These are phyloP conservation scores for Chascanopsetta lugubris DNA, from an alignment of 2,113 vertebrate species.

Conservation along the genomic window DNA sequence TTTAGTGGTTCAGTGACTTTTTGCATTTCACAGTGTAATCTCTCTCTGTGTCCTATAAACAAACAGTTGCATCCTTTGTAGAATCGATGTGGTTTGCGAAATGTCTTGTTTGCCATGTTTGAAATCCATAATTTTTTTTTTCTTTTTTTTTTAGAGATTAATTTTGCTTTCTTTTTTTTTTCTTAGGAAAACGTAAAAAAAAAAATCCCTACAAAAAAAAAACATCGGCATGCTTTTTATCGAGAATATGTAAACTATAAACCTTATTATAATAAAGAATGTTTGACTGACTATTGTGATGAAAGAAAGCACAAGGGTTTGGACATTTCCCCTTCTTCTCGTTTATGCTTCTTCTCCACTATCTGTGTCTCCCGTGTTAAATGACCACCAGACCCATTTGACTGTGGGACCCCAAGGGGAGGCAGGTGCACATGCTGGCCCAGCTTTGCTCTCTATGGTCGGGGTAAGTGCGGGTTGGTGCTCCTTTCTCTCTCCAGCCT, in stretches of 20 bases:
- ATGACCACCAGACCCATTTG: conserved; percentile 72
- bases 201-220: conserved; percentile 22
- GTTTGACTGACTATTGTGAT: conserved; percentile 75
- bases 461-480: conserved; percentile 71
- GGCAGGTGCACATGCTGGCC: conserved; percentile 45
- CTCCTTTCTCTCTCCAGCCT: conserved; percentile 77
- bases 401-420: conserved; percentile 67
- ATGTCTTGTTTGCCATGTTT: conserved; percentile 76
- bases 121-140: conserved; percentile 52
- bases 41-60: conserved; percentile 73
- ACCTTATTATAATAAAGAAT: conserved; percentile 79
- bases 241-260: conserved; percentile 75
- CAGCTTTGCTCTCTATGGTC: conserved; percentile 72
- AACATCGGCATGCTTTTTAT: conserved; percentile 76
- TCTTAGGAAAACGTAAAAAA: conserved; percentile 41
- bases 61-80: conserved; percentile 76
- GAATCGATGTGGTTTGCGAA: conserved; percentile 71
- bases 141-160: conserved; percentile 71
- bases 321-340: conserved; percentile 72
- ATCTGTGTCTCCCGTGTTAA: conserved; percentile 73
- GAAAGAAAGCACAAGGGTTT: conserved; percentile 72
- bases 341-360: conserved; percentile 69
- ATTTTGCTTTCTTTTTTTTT: conserved; percentile 51
- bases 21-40: conserved; percentile 77
- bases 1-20: conserved; percentile 68